Conservation (phyloP, 2,113 vertebrate species). For the Galbula dea region DNA sequence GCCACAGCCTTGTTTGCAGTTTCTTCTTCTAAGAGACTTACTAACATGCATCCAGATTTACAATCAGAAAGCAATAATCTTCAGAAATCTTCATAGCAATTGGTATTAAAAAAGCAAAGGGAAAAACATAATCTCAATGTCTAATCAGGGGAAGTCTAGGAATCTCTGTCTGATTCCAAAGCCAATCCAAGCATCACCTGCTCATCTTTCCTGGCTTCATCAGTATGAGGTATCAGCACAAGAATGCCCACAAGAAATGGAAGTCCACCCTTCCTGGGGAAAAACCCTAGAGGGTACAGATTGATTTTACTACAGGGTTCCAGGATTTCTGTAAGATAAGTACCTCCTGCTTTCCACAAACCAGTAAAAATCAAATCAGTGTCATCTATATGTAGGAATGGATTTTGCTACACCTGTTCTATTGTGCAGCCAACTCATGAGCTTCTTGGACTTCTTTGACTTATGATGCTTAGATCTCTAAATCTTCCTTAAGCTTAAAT, state of each 20-base stretch:
- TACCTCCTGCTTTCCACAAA: background rate
- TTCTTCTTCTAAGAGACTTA: background rate
- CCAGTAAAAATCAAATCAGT: background rate
- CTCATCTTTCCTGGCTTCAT: background rate
- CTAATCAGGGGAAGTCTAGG: background rate
- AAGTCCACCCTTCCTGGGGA: background rate
- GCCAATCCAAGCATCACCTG: background rate
- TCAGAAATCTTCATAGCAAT: background rate
- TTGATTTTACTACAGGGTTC: background rate
- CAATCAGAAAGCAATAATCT: background rate
- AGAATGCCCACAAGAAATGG: background rate
- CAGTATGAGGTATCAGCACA: background rate
- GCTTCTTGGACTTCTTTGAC: background rate
- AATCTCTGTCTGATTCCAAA: background rate
- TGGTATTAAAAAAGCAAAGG: background rate
- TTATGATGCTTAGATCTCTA: background rate
- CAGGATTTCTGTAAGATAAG: background rate
- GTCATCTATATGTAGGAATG: background rate
- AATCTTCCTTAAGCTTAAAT: background rate
- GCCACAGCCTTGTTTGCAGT: too few species aligned
- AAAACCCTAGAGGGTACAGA: background rate
- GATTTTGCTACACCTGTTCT: background rate
- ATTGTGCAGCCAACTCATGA: background rate
- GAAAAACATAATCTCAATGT: background rate
- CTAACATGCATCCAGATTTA: background rate